A percentile compares a stretch with the other conserved stretches of the same genome.
These are phyloP conservation scores for Verasper variegatus DNA, from an alignment of 2,113 vertebrate species.

Conservation along the genomic window DNA sequence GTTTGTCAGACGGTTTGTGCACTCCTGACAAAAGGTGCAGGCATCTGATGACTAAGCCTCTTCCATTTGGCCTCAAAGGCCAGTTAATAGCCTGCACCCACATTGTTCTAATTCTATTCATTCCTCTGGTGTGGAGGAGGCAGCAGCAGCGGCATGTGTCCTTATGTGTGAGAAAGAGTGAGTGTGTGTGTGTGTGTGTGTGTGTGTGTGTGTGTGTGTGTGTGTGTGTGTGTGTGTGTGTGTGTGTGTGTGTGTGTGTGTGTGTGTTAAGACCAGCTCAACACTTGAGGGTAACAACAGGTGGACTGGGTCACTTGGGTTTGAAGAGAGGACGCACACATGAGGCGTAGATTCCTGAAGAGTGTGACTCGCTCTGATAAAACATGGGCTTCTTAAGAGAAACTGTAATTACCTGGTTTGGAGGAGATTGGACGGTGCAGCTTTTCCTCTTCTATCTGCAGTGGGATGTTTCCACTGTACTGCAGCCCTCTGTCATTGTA, in stretches of 20 bases:
- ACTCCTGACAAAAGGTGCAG: neutral
- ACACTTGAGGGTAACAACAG: conserved; percentile 62
- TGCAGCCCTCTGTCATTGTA: conserved; percentile 31
- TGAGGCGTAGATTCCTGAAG: neutral
- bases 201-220: conserved; percentile 12
- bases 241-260: conserved; percentile 16
- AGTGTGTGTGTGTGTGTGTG: neutral
- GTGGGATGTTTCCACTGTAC: conserved; percentile 8
- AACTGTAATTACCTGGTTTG: conserved; percentile 15
- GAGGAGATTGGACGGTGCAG: conserved; percentile 6
- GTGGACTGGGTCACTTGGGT: conserved; percentile 56
- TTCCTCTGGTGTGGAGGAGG: conserved; percentile 43
- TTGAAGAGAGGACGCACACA: conserved; percentile 26
- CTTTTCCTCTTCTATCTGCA: neutral
- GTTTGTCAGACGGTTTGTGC: conserved; percentile 9
- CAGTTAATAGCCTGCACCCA: conserved; percentile 30
- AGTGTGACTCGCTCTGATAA: conserved; percentile 28
- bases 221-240: conserved; percentile 5
- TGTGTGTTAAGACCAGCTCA: conserved; percentile 31
- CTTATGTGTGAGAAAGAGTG: neutral
- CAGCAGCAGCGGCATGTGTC: conserved; percentile 11
- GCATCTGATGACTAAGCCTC: conserved; percentile 32
- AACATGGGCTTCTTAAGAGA: neutral
- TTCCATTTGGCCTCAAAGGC: conserved; percentile 57
- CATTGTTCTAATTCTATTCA: conserved; percentile 60